A percentile compares a stretch with the other conserved stretches of the same genome.
Evolutionary conservation across 2,797 vertebrate genomes (phyloP).

Genomic region (Crocodylus rhombifer): DNA sequence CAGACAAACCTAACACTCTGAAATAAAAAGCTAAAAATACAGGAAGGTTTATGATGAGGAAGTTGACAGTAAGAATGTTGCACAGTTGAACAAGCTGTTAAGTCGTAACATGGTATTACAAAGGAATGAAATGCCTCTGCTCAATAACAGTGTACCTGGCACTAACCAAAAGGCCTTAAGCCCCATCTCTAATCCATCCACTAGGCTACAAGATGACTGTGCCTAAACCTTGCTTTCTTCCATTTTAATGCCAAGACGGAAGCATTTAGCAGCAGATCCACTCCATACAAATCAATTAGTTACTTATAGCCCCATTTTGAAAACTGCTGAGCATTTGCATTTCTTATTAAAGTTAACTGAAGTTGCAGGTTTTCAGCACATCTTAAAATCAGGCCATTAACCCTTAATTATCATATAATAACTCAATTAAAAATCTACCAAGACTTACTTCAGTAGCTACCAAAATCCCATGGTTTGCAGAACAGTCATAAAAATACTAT

Average conservation of each 20-base stretch:
- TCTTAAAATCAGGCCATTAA: constrained; percentile 75
- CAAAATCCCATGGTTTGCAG: constrained; percentile 27
- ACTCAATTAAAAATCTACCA: constrained; percentile 73
- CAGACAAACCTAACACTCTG: background rate
- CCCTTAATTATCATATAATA: constrained; percentile 72
- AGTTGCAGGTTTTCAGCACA: constrained; percentile 63
- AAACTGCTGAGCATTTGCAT: constrained; percentile 67
- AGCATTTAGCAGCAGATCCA: constrained; percentile 9
- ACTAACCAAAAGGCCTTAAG: background rate
- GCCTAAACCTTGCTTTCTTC: background rate
- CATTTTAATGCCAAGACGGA: background rate
- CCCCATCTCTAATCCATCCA: background rate
- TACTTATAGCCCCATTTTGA: constrained; percentile 11
- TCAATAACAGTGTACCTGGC: accelerated
- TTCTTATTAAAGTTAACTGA: constrained; percentile 50
- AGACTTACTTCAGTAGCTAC: constrained; percentile 48
- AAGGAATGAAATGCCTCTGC: background rate
- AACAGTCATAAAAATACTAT: constrained; percentile 32
- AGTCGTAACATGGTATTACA: background rate
- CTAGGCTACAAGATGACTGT: background rate
- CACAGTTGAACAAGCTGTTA: background rate
- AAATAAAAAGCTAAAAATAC: constrained; percentile 29
- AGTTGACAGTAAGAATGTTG: background rate
- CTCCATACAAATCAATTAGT: constrained; percentile 14
- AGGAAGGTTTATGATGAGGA: background rate